A percentile compares a stretch with the other conserved stretches of the same genome.
phyloP scores from a whole-genome alignment of 2,888 invertebrate genomes.

The Thysanoteuthis rhombus region DNA sequence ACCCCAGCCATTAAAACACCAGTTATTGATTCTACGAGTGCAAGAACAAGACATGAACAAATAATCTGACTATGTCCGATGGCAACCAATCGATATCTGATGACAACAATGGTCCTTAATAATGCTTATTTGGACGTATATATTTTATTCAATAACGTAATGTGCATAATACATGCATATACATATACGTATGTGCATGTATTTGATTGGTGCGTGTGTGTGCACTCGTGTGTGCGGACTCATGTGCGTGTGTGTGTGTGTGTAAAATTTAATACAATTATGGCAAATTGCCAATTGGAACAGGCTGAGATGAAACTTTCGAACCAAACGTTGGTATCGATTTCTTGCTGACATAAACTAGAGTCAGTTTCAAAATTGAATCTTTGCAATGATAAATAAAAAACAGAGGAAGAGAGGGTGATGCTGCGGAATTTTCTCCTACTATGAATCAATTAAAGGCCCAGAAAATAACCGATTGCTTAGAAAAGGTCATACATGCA shows the following conservation, averaged over 20 bases:
- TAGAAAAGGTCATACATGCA: too few species aligned
- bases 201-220: too few species aligned
- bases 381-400: too few species aligned
- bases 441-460: too few species aligned
- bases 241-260: too few species aligned
- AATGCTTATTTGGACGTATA: background rate
- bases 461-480: too few species aligned
- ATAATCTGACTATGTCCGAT: background rate
- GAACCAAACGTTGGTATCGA: background rate
- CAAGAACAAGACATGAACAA: background rate
- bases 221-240: too few species aligned
- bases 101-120: background rate
- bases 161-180: background rate
- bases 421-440: too few species aligned
- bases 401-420: too few species aligned
- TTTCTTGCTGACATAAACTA: background rate
- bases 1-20: background rate
- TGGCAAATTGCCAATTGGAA: background rate
- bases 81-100: background rate
- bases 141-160: background rate
- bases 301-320: background rate
- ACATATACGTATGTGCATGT: too few species aligned
- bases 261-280: too few species aligned
- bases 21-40: background rate
- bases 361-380: too few species aligned